Percentiles rank a stretch among this genome's conserved stretches.
Evolutionary conservation across 2,113 vertebrate genomes (phyloP).

Genomic region (Lethenteron camtschaticum): DNA sequence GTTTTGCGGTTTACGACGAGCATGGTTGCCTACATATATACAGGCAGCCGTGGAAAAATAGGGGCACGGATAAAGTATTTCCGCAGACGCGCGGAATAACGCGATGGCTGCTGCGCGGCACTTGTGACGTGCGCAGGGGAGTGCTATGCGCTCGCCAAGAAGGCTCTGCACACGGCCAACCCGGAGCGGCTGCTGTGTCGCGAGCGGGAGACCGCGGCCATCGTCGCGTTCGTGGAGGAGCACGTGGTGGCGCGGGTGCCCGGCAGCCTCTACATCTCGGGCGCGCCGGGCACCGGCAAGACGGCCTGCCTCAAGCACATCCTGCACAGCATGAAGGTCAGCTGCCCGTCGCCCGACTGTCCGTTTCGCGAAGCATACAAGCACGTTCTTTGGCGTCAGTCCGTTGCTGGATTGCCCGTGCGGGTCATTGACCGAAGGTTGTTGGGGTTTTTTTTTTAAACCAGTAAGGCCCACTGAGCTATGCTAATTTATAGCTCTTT

Average conservation of each 20-base stretch:
- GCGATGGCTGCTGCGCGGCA: background rate
- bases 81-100: background rate
- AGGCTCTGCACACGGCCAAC: constrained; percentile 44
- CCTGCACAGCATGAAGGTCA: constrained; percentile 50
- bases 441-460: too few relatives aligned
- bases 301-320: constrained; percentile 55
- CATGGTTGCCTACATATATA: background rate
- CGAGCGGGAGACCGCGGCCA: constrained; percentile 29
- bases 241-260: constrained; percentile 26
- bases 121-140: constrained; percentile 22
- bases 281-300: constrained; percentile 73
- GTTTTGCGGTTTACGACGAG: background rate
- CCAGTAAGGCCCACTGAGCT: too few relatives aligned
- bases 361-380: too few relatives aligned
- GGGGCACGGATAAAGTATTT: background rate
- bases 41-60: background rate
- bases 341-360: background rate
- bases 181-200: constrained; percentile 47
- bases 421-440: too few relatives aligned
- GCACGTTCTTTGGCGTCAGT: too few relatives aligned
- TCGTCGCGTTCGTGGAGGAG: constrained; percentile 39
- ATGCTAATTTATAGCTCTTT: too few relatives aligned
- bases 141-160: constrained; percentile 46
- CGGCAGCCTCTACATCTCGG: constrained; percentile 70
- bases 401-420: too few relatives aligned